Percentiles rank a stretch among this genome's conserved stretches.
Conservation (phyloP, 2,888 invertebrate genomes). For the Hypomecis punctinalis region DNA sequence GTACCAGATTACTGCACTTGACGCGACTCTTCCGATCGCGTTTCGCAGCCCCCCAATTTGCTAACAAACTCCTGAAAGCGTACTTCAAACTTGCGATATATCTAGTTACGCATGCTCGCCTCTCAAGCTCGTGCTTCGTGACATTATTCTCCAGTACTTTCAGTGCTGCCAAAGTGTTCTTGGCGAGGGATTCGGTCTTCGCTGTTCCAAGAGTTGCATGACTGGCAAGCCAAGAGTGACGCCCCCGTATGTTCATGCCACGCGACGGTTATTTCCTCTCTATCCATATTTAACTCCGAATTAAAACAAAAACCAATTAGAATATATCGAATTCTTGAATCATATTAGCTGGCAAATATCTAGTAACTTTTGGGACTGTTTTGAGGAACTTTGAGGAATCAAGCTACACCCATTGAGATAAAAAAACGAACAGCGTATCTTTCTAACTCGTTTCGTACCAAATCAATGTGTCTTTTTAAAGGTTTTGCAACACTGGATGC, state of each 20-base stretch:
- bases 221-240: slow-evolving; percentile 58
- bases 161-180: slow-evolving; percentile 56
- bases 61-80: slow-evolving; percentile 25
- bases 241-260: slow-evolving; percentile 49
- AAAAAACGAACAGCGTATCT: too few relatives aligned
- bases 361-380: too few relatives aligned
- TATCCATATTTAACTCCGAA: neutral
- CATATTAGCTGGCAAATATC: too few relatives aligned
- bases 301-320: slow-evolving; percentile 4
- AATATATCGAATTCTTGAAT: too few relatives aligned
- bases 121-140: neutral
- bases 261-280: slow-evolving; percentile 18
- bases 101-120: slow-evolving; percentile 17
- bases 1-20: slow-evolving; percentile 8
- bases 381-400: too few relatives aligned
- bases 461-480: too few relatives aligned
- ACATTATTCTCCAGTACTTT: slow-evolving; percentile 46
- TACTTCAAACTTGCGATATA: slow-evolving; percentile 30
- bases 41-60: slow-evolving; percentile 32
- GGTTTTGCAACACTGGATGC: too few relatives aligned
- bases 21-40: slow-evolving; percentile 12
- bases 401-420: too few relatives aligned
- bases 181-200: slow-evolving; percentile 55
- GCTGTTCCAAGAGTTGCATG: slow-evolving; percentile 14
- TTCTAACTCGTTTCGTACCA: too few relatives aligned